These are phyloP conservation scores for Chromis chromis DNA, from an alignment of 2,797 vertebrate genomes.

Conservation along the genomic window DNA sequence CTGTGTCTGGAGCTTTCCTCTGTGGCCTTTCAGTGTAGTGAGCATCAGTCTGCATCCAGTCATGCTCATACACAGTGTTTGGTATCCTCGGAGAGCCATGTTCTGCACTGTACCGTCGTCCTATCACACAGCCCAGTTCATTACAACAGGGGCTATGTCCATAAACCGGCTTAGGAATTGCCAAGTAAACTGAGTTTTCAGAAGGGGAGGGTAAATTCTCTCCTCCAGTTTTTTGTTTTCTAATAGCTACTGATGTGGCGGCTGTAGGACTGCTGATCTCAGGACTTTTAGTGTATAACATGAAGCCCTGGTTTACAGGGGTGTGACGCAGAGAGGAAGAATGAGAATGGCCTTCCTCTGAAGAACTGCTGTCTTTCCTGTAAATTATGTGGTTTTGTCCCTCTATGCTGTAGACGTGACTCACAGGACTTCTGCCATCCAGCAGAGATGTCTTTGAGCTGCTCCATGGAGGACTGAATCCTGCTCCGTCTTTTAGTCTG, in stretches of 20 bases:
- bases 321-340: slow-evolving; percentile 67
- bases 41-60: slow-evolving; percentile 69
- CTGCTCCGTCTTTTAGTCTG: slow-evolving; percentile 72
- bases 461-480: slow-evolving; percentile 79
- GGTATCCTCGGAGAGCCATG: slow-evolving; percentile 64
- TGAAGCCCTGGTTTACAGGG: slow-evolving; percentile 75
- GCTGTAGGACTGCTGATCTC: slow-evolving; percentile 62
- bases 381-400: slow-evolving; percentile 77
- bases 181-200: slow-evolving; percentile 77
- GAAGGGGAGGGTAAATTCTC: slow-evolving; percentile 58
- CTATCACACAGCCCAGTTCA: slow-evolving; percentile 79
- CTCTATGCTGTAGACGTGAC: slow-evolving; percentile 75
- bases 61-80: slow-evolving; percentile 71
- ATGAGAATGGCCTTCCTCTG: slow-evolving; percentile 73
- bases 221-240: slow-evolving; percentile 61
- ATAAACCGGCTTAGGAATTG: slow-evolving; percentile 90
- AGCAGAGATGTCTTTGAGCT: slow-evolving; percentile 65
- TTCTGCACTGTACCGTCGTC: slow-evolving; percentile 76
- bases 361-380: slow-evolving; percentile 76
- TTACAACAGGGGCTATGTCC: slow-evolving; percentile 84
- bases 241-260: slow-evolving; percentile 54
- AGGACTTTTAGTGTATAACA: slow-evolving; percentile 72
- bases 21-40: slow-evolving; percentile 67
- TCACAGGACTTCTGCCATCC: slow-evolving; percentile 69
- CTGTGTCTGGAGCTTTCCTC: slow-evolving; percentile 68